Evolutionary conservation across 1,140 invertebrate genomes (phyloP).

Genomic region (Polypedilum vanderplanki): DNA sequence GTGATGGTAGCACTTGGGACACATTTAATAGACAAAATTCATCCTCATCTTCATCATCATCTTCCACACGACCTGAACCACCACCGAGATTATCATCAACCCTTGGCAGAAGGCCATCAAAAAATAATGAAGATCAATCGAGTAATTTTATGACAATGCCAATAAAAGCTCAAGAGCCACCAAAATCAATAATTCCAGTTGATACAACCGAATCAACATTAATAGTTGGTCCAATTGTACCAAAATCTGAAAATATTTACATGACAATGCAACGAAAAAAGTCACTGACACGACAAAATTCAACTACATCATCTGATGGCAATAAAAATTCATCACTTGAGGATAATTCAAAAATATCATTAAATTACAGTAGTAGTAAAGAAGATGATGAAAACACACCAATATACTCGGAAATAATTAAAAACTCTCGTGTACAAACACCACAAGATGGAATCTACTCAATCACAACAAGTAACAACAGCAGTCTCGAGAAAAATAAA

Average conservation of each 20-base stretch:
- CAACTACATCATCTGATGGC: neutral
- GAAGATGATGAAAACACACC: neutral
- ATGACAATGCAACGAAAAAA: slow-evolving; percentile 22
- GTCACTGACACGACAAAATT: slow-evolving; percentile 10
- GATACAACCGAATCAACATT: slow-evolving; percentile 48
- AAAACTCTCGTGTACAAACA: slow-evolving; percentile 21
- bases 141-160: slow-evolving; percentile 43
- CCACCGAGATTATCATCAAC: slow-evolving; percentile 57
- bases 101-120: slow-evolving; percentile 46
- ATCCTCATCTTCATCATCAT: neutral
- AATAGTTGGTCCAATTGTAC: slow-evolving; percentile 48
- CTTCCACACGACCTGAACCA: slow-evolving; percentile 51
- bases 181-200: slow-evolving; percentile 37
- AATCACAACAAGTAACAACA: neutral
- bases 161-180: slow-evolving; percentile 43
- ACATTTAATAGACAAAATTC: slow-evolving; percentile 11
- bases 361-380: neutral
- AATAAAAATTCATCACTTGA: neutral
- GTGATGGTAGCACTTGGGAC: slow-evolving; percentile 31
- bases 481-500: neutral
- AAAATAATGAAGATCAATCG: slow-evolving; percentile 32
- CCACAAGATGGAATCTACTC: slow-evolving; percentile 25
- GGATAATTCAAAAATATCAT: neutral
- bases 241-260: slow-evolving; percentile 47
- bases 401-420: slow-evolving; percentile 22